Conservation (phyloP, 2,888 invertebrate genomes). For the Nebria brevicollis region DNA sequence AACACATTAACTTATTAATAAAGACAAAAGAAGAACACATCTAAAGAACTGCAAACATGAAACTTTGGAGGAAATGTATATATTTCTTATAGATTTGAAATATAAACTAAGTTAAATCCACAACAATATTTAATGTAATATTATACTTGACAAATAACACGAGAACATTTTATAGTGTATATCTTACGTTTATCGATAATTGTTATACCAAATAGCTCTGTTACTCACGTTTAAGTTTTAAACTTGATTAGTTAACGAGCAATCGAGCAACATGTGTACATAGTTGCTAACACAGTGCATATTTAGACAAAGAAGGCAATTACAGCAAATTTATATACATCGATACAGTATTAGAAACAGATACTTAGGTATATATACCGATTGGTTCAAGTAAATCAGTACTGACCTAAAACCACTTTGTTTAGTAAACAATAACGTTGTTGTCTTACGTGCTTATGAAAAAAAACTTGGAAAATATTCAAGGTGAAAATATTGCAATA, state of each 20-base stretch:
- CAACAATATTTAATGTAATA: too few relatives aligned
- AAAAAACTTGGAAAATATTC: background rate
- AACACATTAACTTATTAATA: too few relatives aligned
- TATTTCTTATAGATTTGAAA: too few relatives aligned
- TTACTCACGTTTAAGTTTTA: background rate
- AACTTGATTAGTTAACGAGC: background rate
- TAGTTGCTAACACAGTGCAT: conserved; percentile 15
- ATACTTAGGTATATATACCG: conserved; percentile 5
- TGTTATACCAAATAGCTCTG: too few relatives aligned
- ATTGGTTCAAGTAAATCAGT: conserved; percentile 14
- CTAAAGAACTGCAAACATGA: too few relatives aligned
- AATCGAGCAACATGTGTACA: conserved; percentile 10
- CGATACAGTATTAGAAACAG: too few relatives aligned
- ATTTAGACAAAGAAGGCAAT: conserved; percentile 15
- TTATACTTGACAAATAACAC: too few relatives aligned
- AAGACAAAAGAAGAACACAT: too few relatives aligned
- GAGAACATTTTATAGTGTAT: too few relatives aligned
- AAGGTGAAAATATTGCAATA: conserved; percentile 28
- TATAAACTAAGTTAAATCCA: too few relatives aligned
- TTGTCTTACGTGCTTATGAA: background rate
- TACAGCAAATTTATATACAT: background rate
- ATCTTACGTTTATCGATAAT: too few relatives aligned
- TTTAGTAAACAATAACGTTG: conserved; percentile 23
- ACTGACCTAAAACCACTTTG: conserved; percentile 30
- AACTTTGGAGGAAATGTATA: too few relatives aligned